Evolutionary conservation across 1,140 invertebrate genomes (phyloP).

Genomic region (Sitodiplosis mosellana): DNA sequence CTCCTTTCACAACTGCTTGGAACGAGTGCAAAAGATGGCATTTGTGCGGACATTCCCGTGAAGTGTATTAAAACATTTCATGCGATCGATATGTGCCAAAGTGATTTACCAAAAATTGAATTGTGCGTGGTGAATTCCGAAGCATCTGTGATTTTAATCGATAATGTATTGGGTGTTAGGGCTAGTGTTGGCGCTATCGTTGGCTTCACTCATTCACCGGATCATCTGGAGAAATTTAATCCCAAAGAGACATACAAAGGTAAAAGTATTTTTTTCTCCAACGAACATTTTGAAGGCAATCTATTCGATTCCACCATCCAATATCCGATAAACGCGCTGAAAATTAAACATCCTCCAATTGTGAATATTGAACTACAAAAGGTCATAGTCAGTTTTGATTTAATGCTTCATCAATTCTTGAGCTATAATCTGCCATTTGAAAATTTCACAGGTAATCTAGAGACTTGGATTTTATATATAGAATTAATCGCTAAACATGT

Average conservation of each 20-base stretch:
- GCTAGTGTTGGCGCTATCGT: background rate
- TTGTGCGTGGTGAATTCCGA: no score
- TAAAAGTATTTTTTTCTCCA: background rate
- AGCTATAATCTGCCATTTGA: background rate
- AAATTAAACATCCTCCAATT: constrained; percentile 2
- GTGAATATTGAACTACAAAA: background rate
- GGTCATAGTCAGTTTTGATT: background rate
- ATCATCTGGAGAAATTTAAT: background rate
- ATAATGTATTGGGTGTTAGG: background rate
- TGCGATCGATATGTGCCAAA: no score
- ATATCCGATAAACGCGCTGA: background rate
- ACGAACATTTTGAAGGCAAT: background rate
- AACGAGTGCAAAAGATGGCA: no score
- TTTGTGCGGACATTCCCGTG: no score
- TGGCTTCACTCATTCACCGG: background rate
- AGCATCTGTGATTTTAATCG: no score
- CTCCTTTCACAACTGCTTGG: no score
- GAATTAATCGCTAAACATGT: background rate
- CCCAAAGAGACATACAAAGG: background rate
- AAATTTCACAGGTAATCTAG: background rate
- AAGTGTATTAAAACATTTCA: no score
- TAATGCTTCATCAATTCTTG: background rate
- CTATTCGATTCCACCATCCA: background rate
- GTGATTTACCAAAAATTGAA: no score
- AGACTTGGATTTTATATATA: background rate